A percentile compares a stretch with the other conserved stretches of the same genome.
Conservation (phyloP, 2,113 vertebrate genomes). For the Zosterops japonicus region DNA sequence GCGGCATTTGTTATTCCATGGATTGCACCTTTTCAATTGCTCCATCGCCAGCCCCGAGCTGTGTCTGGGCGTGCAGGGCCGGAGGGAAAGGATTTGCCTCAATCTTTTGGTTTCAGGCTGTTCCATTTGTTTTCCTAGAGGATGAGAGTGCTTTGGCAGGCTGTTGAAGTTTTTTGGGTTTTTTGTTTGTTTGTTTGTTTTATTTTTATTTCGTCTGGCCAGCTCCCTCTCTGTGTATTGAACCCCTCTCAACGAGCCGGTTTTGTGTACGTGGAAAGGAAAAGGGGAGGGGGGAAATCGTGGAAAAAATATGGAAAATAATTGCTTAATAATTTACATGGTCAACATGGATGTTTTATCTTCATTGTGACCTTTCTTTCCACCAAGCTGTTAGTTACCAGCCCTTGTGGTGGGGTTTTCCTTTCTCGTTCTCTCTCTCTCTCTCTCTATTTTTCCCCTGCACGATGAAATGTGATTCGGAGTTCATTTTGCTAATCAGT, state of each 20-base stretch:
- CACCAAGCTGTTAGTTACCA: neutral
- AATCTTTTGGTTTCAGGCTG: neutral
- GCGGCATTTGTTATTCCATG: neutral
- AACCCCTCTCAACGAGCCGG: neutral
- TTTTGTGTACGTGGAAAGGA: neutral
- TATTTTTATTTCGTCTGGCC: neutral
- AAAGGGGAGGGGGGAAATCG: neutral
- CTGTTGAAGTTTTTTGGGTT: neutral
- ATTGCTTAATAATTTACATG: neutral
- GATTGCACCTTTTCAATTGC: neutral
- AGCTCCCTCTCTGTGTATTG: neutral
- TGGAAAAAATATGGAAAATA: neutral
- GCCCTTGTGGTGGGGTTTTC: neutral
- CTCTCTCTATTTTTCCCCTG: rapidly evolving
- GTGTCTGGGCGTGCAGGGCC: neutral
- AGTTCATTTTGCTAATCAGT: constrained; percentile 19
- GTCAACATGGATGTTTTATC: neutral
- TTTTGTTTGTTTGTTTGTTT: neutral
- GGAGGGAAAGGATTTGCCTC: neutral
- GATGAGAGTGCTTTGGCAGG: neutral
- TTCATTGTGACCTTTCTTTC: neutral
- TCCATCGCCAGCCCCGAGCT: neutral
- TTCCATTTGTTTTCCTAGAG: neutral
- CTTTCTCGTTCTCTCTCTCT: too few relatives aligned
- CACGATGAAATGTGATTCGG: neutral